Evolutionary conservation across 1,140 invertebrate species (phyloP).

Genomic region (Drosophila virilis): DNA sequence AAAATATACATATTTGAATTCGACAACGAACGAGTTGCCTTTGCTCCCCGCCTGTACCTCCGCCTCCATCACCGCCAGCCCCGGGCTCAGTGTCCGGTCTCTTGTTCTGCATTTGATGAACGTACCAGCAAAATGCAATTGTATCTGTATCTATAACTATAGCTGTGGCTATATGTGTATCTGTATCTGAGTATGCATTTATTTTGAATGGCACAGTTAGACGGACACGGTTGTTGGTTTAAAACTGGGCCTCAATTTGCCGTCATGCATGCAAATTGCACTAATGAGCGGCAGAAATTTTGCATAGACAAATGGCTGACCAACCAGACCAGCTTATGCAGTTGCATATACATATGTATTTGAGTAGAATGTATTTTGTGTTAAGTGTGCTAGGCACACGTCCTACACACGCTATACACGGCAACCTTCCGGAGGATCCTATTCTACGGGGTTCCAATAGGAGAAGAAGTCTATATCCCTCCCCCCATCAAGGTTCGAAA

Average conservation of each 20-base stretch:
- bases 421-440: too few relatives aligned
- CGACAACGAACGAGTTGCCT: conserved; percentile 53
- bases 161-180: conserved; percentile 12
- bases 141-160: conserved; percentile 27
- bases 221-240: conserved; percentile 47
- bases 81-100: background rate
- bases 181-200: conserved; percentile 54
- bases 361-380: background rate
- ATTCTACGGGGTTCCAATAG: too few relatives aligned
- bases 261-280: conserved; percentile 79
- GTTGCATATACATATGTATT: conserved; percentile 4
- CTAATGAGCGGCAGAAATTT: conserved; percentile 76
- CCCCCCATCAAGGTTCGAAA: too few relatives aligned
- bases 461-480: too few relatives aligned
- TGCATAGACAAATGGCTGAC: conserved; percentile 70
- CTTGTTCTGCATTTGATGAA: conserved; percentile 64
- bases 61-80: background rate
- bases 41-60: conserved; percentile 1
- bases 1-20: conserved; percentile 70
- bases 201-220: conserved; percentile 60
- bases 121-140: conserved; percentile 43
- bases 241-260: conserved; percentile 67
- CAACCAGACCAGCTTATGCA: conserved; percentile 9
- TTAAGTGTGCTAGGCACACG: too few relatives aligned
- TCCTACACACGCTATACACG: too few relatives aligned